Evolutionary conservation across 2,113 vertebrate genomes (phyloP).

Genomic region (Herpailurus yagouaroundi): DNA sequence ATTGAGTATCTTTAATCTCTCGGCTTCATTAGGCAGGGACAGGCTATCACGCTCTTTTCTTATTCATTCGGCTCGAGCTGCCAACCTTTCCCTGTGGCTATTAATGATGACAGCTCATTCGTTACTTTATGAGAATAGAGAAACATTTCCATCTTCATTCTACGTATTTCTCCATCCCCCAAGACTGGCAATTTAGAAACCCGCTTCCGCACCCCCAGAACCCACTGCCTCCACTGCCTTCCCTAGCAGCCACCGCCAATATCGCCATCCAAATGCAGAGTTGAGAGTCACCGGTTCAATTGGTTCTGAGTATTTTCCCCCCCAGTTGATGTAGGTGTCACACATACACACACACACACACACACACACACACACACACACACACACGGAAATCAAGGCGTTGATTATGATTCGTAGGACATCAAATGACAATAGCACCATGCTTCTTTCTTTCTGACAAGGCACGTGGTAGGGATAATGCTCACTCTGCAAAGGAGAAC

Average conservation of each 20-base stretch:
- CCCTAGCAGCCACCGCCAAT: neutral
- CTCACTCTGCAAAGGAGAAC: neutral
- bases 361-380: neutral
- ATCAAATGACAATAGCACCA: neutral
- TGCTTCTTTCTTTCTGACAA: neutral
- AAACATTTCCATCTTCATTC: conserved; percentile 57
- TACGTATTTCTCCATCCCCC: neutral
- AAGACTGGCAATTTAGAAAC: conserved; percentile 44
- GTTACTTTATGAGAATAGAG: conserved; percentile 74
- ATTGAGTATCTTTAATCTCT: conserved; percentile 72
- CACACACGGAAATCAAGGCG: rapidly evolving
- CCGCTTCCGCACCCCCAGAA: neutral
- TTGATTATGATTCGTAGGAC: rapidly evolving
- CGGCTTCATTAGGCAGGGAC: conserved; percentile 76
- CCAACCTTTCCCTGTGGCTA: conserved; percentile 68
- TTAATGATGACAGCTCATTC: conserved; percentile 78
- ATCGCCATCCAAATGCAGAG: neutral
- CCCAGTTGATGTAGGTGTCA: too few species aligned
- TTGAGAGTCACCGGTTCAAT: neutral
- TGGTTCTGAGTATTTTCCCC: neutral
- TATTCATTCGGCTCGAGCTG: conserved; percentile 74
- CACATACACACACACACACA: too few species aligned
- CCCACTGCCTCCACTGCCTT: neutral
- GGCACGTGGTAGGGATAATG: neutral
- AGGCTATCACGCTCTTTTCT: conserved; percentile 59